Evolutionary conservation across 2,888 invertebrate genomes (phyloP).

Genomic region (Parelbella ahira): DNA sequence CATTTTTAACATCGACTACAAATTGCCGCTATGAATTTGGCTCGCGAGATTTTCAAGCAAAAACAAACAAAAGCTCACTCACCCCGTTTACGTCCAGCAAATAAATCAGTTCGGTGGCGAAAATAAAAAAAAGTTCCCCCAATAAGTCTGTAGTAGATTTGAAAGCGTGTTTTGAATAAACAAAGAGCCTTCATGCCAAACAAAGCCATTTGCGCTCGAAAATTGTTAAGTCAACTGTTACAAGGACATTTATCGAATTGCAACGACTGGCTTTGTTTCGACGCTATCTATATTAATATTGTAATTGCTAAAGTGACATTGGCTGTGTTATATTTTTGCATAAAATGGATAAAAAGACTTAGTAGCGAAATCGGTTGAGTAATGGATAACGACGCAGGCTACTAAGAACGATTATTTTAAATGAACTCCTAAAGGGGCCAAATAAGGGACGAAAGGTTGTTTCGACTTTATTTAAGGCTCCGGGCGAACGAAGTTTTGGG

Average conservation of each 20-base stretch:
- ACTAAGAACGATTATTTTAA: no score
- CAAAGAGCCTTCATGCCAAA: slow-evolving; percentile 11
- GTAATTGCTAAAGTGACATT: no score
- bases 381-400: no score
- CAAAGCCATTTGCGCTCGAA: slow-evolving; percentile 14
- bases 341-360: no score
- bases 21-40: slow-evolving; percentile 17
- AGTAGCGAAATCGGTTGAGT: no score
- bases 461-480: no score
- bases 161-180: slow-evolving; percentile 25
- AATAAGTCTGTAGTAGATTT: slow-evolving; percentile 23
- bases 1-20: slow-evolving; percentile 8
- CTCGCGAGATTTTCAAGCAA: slow-evolving; percentile 6
- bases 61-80: slow-evolving; percentile 24
- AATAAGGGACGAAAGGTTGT: no score
- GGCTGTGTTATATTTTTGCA: no score
- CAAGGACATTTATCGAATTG: slow-evolving; percentile 13
- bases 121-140: slow-evolving; percentile 12
- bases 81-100: slow-evolving; percentile 21
- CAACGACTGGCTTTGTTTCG: neutral
- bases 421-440: no score
- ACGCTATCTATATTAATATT: no score
- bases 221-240: slow-evolving; percentile 14
- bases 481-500: no score
- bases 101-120: slow-evolving; percentile 24